A percentile compares a stretch with the other conserved stretches of the same genome.
phyloP scores from a whole-genome alignment of 2,113 vertebrate species.

The Gorilla gorilla region DNA sequence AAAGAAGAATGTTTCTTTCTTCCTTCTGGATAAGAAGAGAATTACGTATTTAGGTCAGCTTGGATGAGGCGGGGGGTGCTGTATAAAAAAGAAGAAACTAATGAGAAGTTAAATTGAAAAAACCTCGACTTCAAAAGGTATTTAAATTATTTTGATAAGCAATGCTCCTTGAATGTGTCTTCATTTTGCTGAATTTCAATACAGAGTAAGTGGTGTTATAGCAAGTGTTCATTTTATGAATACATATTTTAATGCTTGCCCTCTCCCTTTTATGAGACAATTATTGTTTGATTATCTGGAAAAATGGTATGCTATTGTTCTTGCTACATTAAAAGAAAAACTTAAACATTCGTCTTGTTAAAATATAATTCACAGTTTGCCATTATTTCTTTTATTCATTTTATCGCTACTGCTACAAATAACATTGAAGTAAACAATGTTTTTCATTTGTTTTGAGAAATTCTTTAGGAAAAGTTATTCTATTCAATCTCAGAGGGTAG shows the following conservation, averaged over 20 bases:
- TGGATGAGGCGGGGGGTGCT: rapidly evolving
- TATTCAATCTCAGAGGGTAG: neutral
- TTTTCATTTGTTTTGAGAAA: constrained; percentile 49
- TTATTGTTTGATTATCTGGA: constrained; percentile 43
- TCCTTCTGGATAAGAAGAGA: neutral
- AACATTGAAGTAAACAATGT: constrained; percentile 11
- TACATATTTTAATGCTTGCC: neutral
- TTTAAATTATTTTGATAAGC: neutral
- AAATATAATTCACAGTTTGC: constrained; percentile 35
- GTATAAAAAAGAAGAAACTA: neutral
- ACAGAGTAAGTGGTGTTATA: neutral
- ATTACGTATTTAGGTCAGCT: neutral
- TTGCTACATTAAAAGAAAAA: neutral
- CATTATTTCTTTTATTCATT: constrained; percentile 19
- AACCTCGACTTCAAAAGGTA: neutral
- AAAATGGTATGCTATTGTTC: neutral
- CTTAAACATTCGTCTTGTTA: constrained; percentile 4
- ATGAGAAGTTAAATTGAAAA: neutral
- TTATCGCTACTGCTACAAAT: constrained; percentile 31
- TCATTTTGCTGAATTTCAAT: neutral
- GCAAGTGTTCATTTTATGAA: neutral
- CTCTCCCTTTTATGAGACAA: constrained; percentile 20
- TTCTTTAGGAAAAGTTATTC: constrained; percentile 1
- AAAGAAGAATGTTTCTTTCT: neutral
- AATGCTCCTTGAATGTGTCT: neutral